Evolutionary conservation across 2,113 vertebrate genomes (phyloP).

Genomic region (Caloenas nicobarica): DNA sequence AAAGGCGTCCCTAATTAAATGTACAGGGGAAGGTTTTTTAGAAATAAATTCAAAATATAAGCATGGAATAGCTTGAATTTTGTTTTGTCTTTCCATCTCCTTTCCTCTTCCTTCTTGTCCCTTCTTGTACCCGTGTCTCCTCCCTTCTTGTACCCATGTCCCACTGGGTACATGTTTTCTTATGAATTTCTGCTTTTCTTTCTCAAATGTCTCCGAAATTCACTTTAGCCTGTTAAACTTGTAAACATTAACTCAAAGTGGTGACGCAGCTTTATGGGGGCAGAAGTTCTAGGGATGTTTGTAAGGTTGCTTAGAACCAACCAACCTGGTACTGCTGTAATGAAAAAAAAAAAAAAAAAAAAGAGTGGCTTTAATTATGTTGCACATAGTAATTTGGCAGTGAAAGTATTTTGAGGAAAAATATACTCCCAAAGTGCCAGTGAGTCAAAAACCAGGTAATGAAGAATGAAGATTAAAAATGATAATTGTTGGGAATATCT

Average conservation of each 20-base stretch:
- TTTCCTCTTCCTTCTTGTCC: background rate
- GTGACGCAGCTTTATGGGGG: background rate
- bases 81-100: background rate
- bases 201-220: background rate
- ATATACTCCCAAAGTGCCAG: background rate
- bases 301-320: background rate
- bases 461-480: constrained; percentile 27
- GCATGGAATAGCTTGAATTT: background rate
- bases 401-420: background rate
- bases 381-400: background rate
- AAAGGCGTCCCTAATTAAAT: background rate
- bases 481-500: background rate
- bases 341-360: background rate
- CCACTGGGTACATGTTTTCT: rapidly evolving
- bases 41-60: background rate
- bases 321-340: background rate
- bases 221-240: background rate
- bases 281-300: background rate
- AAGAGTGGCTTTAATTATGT: background rate
- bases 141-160: no score
- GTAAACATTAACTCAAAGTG: background rate
- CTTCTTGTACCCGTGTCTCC: no score
- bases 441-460: background rate
- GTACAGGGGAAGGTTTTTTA: background rate
- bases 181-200: background rate